Base-by-base conservation (phyloP, 2,797 vertebrate genomes). In the Helicolenus hilgendorfi region DNA sequence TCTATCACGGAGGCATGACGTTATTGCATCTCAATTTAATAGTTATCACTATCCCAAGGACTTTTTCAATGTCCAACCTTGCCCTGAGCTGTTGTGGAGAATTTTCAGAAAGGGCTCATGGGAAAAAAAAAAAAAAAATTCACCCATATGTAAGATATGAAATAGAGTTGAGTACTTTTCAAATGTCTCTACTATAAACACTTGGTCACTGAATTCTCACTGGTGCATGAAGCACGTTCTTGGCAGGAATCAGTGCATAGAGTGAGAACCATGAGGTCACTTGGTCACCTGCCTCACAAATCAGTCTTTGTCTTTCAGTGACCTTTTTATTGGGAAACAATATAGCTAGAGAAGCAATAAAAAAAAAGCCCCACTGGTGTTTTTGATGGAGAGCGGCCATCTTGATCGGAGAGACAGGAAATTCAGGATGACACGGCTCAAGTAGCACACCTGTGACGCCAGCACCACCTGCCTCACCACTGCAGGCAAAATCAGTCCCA, bases 191-290 rank as follows among this genome's bases (percentile, higher is more conserved):
- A 11, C 73, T 29, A 24, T 71, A 80, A 90, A 85, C 83, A 84
- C 62, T 7, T 7, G 22, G 26, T 72, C 59, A 26, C 14, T 73
- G 73, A 71, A 77, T 62, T 79, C 1, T 77, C 63, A 49, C 31
- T 58, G 1, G 2, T 22, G 84, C 79, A 15, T 89, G 70, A 70
- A 90, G 76, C 62, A 24, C 49, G 6, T 70, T 88, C 56, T 79
- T 35, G 72, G 74, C 74, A 81, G 31, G 79, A 78, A 45, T 75
- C 8, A 1, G 77, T 11, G 4, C 53, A 7, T 1, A 31, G 53
- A 70, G 63, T 77, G 63, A 84, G 72, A 86, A 80, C 65, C 68
- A 79, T 92, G 80, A 94, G 80, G 88, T 94, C 92, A 92, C 45
- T n/a, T n/a, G 10, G 14, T 82, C 77, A 88, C 80, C 67, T 83